Conservation (phyloP, 2,113 vertebrate genomes). For the Uria lomvia region DNA sequence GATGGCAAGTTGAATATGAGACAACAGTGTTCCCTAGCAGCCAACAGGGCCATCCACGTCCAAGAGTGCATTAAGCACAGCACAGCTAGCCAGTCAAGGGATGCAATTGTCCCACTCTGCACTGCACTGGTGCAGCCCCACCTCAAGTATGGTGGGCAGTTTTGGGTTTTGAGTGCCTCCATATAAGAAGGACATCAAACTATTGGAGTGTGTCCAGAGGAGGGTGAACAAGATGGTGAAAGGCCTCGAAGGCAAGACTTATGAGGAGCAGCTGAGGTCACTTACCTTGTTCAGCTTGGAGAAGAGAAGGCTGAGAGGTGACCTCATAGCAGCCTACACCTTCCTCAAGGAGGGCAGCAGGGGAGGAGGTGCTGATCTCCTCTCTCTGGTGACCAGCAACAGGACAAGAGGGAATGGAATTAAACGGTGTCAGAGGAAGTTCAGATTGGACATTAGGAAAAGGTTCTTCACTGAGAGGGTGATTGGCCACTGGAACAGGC, state of each 20-base stretch:
- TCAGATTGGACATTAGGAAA: not conserved
- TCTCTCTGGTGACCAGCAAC: fast-evolving
- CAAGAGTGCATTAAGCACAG: not conserved
- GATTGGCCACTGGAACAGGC: not conserved
- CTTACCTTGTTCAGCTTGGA: not conserved
- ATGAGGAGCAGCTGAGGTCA: fast-evolving
- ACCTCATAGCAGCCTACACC: not conserved
- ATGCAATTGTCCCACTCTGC: not conserved
- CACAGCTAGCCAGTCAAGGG: fast-evolving
- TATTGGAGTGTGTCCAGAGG: not conserved
- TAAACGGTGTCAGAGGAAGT: not conserved
- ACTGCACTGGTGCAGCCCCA: fast-evolving
- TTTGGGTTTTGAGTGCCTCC: not conserved
- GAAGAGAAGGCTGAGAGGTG: not conserved
- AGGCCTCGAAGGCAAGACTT: not conserved
- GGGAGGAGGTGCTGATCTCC: fast-evolving
- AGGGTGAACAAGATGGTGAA: not conserved
- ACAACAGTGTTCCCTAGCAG: not conserved
- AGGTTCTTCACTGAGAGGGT: not conserved
- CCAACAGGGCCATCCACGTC: not conserved
- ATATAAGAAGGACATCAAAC: not conserved
- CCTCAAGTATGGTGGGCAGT: not conserved
- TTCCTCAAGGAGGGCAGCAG: not conserved
- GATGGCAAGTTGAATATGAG: not conserved
- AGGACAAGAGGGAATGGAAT: not conserved